phyloP scores from a whole-genome alignment of 2,797 vertebrate species.

The Phoeniculus purpureus region DNA sequence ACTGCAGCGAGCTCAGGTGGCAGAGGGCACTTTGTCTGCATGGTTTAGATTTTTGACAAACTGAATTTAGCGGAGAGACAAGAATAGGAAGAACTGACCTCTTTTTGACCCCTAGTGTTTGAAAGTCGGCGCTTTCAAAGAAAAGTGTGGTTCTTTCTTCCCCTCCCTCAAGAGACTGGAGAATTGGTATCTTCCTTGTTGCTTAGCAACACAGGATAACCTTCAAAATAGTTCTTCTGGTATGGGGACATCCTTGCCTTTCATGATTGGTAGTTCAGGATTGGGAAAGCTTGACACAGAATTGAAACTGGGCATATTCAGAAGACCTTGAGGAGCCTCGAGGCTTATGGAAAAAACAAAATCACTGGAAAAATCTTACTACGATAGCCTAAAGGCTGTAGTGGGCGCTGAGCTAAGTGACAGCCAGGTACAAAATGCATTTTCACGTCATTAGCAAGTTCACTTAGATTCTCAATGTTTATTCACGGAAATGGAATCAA shows the following conservation, averaged over 20 bases:
- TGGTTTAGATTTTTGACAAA: neutral
- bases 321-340: neutral
- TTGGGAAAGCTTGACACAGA: neutral
- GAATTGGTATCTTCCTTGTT: slow-evolving; percentile 24
- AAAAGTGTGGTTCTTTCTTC: neutral
- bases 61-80: neutral
- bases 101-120: neutral
- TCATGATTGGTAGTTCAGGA: neutral
- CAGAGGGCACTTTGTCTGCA: neutral
- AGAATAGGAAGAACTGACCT: neutral
- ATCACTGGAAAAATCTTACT: neutral
- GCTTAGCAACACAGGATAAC: slow-evolving; percentile 45
- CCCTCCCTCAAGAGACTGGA: neutral
- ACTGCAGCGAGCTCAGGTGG: neutral
- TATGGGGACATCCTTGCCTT: neutral
- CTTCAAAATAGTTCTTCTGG: neutral
- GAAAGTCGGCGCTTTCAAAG: slow-evolving; percentile 11
- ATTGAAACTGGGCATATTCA: neutral
- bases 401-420: neutral
- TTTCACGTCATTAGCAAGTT: neutral
- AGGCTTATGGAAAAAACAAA: neutral
- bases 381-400: neutral
- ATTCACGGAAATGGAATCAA: neutral
- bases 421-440: neutral
- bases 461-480: neutral